Conservation (phyloP, 2,113 vertebrate species). For the Sturnira hondurensis region DNA sequence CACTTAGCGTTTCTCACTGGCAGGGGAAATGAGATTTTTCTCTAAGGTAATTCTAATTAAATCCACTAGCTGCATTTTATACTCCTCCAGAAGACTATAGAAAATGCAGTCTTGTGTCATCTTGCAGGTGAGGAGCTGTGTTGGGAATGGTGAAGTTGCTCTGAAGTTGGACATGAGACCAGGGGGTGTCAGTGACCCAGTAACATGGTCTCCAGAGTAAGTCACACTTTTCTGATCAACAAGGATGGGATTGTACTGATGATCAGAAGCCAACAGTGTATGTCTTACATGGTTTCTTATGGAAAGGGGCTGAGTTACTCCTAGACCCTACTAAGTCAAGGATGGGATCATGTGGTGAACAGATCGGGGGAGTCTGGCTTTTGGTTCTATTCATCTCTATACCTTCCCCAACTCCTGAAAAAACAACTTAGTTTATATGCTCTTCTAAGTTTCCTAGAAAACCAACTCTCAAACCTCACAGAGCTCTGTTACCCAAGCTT, state of each 20-base stretch:
- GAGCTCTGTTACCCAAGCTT: not conserved
- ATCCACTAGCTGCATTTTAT: not conserved
- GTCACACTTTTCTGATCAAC: not conserved
- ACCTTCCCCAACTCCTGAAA: not conserved
- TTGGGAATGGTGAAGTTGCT: not conserved
- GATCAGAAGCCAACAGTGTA: not conserved
- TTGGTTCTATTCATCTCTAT: not conserved
- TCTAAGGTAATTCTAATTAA: constrained; percentile 30
- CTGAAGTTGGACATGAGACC: not conserved
- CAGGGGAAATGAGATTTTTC: not conserved
- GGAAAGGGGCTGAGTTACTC: not conserved
- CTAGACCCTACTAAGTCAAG: not conserved
- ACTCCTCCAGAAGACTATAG: not conserved
- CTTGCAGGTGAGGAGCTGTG: not conserved
- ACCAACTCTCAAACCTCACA: not conserved
- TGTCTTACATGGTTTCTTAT: not conserved
- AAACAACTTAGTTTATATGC: not conserved
- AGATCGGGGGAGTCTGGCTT: not conserved
- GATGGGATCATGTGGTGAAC: not conserved
- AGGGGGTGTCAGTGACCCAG: not conserved
- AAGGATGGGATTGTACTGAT: not conserved
- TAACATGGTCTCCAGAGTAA: not conserved
- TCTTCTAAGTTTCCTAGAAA: not conserved
- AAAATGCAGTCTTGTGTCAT: not conserved
- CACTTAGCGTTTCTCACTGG: not conserved